Evolutionary conservation across 2,888 invertebrate species (phyloP), one percentile per base, ranked within the genome.

Genomic region (Petrolisthes cinctipes): DNA sequence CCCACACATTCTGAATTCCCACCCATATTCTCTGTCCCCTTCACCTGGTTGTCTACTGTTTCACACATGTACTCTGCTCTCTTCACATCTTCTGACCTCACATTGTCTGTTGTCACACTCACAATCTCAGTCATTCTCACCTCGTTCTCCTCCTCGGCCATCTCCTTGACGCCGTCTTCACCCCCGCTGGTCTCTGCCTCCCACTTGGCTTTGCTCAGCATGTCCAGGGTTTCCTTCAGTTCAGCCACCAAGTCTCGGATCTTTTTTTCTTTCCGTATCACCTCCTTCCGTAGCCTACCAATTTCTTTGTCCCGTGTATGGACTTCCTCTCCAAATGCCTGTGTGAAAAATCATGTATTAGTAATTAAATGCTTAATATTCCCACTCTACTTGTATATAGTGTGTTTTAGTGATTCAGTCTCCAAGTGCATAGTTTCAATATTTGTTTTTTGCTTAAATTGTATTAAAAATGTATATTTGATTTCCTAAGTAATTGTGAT

Each of bases 231-330:
- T 86, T 91, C 91, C 84, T 91, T 91, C 53, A 91, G 85, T 82
- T 91, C 91, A 9, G 91, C 91, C 23, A 90, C 88, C 76, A 91
- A 73, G 88, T 91, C 91, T 37, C 91, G 88, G 57, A 91, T 92
- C 92, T 90, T 91, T 91, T 90, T 92, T 91, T 90, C 92, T 89
- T 91, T 92, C 92, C 93, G 92, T 37, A 91, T 91, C 54, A 91
- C 82, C 14, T 91, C 91, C 85, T 91, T 91, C 89, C 92, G 92
- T 86, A 93, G 91, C n/a, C 91, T 91, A 5, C 91, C 92, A 53
- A 93, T 92, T 89, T 93, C 92, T 23, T 92, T 92, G 66, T 94
- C 94, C 57, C 92, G 91, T 83, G 83, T 78, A 92, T 92, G 85
- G 92, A 93, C 79, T 92, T 92, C 73, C 92, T 92, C 23, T 92